Conservation (phyloP, 1,140 invertebrate genomes). For the Leguminivora glycinivorella region DNA sequence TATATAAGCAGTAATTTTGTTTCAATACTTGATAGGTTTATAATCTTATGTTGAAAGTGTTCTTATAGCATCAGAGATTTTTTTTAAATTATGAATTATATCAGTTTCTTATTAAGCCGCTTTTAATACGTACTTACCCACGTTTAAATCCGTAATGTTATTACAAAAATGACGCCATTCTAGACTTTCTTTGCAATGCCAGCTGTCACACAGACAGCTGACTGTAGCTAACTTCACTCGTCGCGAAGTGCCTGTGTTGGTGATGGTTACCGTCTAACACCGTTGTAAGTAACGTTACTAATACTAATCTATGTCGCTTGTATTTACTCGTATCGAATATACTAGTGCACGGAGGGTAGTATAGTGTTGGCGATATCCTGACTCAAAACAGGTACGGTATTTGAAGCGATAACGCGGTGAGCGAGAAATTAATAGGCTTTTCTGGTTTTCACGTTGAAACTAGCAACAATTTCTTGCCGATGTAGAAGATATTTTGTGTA, state of each 20-base stretch:
- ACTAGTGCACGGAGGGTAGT: neutral
- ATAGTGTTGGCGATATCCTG: constrained; percentile 9
- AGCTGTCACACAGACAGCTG: constrained; percentile 5
- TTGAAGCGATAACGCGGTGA: neutral
- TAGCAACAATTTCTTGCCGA: too few species aligned
- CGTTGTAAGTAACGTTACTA: constrained; percentile 73
- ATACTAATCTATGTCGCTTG: constrained; percentile 41
- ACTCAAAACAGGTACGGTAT: constrained; percentile 10
- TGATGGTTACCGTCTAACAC: constrained; percentile 64
- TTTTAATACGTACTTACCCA: too few species aligned
- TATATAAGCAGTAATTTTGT: too few species aligned
- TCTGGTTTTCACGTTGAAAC: neutral
- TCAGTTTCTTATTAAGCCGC: too few species aligned
- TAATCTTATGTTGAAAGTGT: too few species aligned
- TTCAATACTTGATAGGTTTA: too few species aligned
- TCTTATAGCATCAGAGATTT: too few species aligned
- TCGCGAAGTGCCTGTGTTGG: constrained; percentile 56
- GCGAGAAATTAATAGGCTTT: neutral
- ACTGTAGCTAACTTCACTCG: constrained; percentile 41
- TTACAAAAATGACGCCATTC: too few species aligned
- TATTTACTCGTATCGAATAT: neutral
- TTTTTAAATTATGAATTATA: too few species aligned
- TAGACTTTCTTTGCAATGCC: neutral
- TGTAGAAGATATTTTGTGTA: too few species aligned
- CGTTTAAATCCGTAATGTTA: neutral